Percentiles rank a stretch among this genome's conserved stretches.
phyloP scores from a whole-genome alignment of 2,888 invertebrate genomes.

The Rosalia funebris region DNA sequence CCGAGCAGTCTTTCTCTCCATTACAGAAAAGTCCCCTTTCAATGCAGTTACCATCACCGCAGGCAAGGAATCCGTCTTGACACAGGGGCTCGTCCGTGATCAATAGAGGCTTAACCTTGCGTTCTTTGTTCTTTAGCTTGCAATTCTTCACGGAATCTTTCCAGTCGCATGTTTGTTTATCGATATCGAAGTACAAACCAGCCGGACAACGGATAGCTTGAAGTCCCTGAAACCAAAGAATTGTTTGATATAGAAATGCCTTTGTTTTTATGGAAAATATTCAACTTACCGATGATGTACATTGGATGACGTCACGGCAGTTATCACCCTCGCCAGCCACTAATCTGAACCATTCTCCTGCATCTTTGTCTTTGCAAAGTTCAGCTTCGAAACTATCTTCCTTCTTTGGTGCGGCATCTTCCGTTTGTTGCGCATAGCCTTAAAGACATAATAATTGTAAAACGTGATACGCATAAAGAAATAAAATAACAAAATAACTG shows the following conservation, averaged over 20 bases:
- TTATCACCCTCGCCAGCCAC: slow-evolving; percentile 90
- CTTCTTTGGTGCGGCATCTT: slow-evolving; percentile 73
- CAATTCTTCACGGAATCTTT: slow-evolving; percentile 94
- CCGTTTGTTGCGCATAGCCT: slow-evolving; percentile 64
- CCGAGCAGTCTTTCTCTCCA: slow-evolving; percentile 88
- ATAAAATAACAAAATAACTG: no score
- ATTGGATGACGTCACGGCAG: slow-evolving; percentile 94
- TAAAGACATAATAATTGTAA: slow-evolving; percentile 6
- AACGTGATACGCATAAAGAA: not conserved
- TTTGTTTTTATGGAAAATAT: not conserved
- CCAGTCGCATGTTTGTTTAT: slow-evolving; percentile 96
- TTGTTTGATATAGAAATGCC: not conserved
- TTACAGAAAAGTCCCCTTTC: slow-evolving; percentile 93
- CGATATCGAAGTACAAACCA: slow-evolving; percentile 91
- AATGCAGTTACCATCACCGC: slow-evolving; percentile 87
- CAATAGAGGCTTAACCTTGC: slow-evolving; percentile 85
- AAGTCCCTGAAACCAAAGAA: slow-evolving; percentile 73
- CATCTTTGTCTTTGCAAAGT: slow-evolving; percentile 93
- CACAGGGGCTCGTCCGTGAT: slow-evolving; percentile 92
- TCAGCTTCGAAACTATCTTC: slow-evolving; percentile 89
- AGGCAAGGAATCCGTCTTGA: slow-evolving; percentile 86
- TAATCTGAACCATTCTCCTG: slow-evolving; percentile 94
- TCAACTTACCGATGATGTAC: slow-evolving; percentile 85
- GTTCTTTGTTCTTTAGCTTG: slow-evolving; percentile 88
- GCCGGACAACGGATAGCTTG: slow-evolving; percentile 94